phyloP scores from a whole-genome alignment of 2,888 invertebrate genomes.

The Rhagium mordax region DNA sequence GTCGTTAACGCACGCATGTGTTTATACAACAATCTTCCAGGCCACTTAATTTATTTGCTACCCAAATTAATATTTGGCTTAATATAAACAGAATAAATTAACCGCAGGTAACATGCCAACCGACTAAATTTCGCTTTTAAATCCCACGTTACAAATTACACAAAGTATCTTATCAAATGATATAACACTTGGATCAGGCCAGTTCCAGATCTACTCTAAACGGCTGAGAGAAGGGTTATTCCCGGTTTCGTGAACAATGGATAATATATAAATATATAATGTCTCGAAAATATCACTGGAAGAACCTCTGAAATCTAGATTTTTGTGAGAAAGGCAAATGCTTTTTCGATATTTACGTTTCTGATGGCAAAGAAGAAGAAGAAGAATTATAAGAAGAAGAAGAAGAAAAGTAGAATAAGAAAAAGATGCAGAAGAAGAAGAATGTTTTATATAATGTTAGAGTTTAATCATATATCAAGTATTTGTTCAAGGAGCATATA shows the following conservation, averaged over 20 bases:
- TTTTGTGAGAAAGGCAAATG: too few relatives aligned
- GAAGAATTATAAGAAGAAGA: too few relatives aligned
- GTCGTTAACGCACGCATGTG: not conserved
- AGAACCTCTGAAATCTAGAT: not conserved
- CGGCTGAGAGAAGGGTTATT: not conserved
- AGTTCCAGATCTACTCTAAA: not conserved
- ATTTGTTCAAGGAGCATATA: too few relatives aligned
- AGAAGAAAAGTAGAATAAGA: too few relatives aligned
- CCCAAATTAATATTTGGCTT: not conserved
- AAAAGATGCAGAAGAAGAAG: too few relatives aligned
- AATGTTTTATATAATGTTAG: too few relatives aligned
- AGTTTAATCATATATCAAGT: too few relatives aligned
- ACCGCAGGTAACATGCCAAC: constrained; percentile 4
- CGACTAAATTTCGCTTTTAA: not conserved
- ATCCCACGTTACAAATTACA: not conserved
- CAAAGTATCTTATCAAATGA: not conserved
- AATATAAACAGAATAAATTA: not conserved
- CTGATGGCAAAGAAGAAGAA: too few relatives aligned
- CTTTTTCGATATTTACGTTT: too few relatives aligned
- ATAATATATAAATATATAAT: too few relatives aligned
- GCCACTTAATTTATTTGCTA: not conserved
- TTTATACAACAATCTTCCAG: not conserved
- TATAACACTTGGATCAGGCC: not conserved
- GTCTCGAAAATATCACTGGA: too few relatives aligned
- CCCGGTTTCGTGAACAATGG: not conserved